These are phyloP conservation scores for Agonopterix alstromeriana DNA, from an alignment of 2,888 invertebrate species.

Conservation along the genomic window DNA sequence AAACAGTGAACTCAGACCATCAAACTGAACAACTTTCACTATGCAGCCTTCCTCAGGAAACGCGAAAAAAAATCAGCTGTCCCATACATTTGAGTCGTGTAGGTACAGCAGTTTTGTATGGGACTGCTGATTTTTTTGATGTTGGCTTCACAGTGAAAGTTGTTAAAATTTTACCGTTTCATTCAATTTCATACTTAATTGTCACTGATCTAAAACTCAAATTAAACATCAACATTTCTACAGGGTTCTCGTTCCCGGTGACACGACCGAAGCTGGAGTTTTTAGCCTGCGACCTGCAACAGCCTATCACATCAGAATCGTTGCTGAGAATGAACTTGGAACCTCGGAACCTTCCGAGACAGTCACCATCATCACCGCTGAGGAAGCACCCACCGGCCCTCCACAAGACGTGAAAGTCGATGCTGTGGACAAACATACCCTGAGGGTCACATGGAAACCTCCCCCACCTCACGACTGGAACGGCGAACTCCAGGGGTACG, in stretches of 20 bases:
- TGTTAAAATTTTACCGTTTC: no score
- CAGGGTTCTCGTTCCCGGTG: slow-evolving; percentile 91
- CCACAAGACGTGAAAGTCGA: slow-evolving; percentile 91
- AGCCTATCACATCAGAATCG: slow-evolving; percentile 93
- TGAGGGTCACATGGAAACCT: slow-evolving; percentile 94
- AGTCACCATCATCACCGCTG: slow-evolving; percentile 96
- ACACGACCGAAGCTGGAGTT: slow-evolving; percentile 92
- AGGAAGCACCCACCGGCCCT: slow-evolving; percentile 91
- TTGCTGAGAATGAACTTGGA: slow-evolving; percentile 95
- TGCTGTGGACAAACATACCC: slow-evolving; percentile 90
- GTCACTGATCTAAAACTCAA: no score
- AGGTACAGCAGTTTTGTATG: no score
- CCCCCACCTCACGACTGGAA: slow-evolving; percentile 94
- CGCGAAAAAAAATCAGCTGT: no score
- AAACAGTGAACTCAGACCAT: no score
- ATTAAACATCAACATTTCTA: slow-evolving; percentile 2
- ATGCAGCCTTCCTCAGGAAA: no score
- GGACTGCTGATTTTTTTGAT: no score
- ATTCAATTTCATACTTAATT: no score
- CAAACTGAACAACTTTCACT: no score
- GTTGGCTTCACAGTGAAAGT: no score
- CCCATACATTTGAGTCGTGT: no score
- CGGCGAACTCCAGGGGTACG: slow-evolving; percentile 84
- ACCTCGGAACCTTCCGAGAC: slow-evolving; percentile 95
- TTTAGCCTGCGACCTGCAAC: slow-evolving; percentile 93